phyloP scores from a whole-genome alignment of 2,797 vertebrate species.

The Xenentodon cancila region DNA sequence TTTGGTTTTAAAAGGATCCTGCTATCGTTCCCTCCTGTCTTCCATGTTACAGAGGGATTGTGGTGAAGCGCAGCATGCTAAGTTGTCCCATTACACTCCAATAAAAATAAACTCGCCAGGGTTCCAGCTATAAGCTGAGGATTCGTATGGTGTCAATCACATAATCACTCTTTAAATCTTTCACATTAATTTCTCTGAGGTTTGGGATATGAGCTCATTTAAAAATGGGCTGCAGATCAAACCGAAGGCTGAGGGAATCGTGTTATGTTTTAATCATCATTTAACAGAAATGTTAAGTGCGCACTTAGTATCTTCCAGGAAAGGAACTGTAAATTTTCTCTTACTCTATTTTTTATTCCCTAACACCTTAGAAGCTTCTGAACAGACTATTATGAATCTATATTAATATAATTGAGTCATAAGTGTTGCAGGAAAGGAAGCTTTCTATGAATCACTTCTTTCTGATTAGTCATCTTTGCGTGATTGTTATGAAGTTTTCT shows the following conservation, averaged over 20 bases:
- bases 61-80: constrained; percentile 1
- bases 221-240: constrained; percentile 58
- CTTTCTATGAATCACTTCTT: constrained; percentile 26
- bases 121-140: constrained; percentile 48
- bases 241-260: constrained; percentile 44
- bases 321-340: constrained; percentile 39
- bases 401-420: constrained; percentile 53
- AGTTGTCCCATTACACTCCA: constrained; percentile 35
- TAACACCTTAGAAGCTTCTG: constrained; percentile 27
- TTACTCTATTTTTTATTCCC: constrained; percentile 27
- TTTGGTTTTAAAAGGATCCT: too few relatives aligned
- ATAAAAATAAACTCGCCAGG: constrained; percentile 52
- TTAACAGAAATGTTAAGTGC: constrained; percentile 52
- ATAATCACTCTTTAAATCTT: constrained; percentile 57
- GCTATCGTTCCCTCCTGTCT: too few relatives aligned
- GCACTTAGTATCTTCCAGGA: constrained; percentile 27
- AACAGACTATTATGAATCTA: constrained; percentile 38
- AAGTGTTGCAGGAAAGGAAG: constrained; percentile 26
- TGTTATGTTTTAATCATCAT: constrained; percentile 69
- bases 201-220: constrained; percentile 66
- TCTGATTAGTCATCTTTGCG: constrained; percentile 18
- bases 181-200: constrained; percentile 45
- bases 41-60: neutral
- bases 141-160: constrained; percentile 64
- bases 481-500: constrained; percentile 43